A percentile compares a stretch with the other conserved stretches of the same genome.
phyloP scores from a whole-genome alignment of 2,797 vertebrate species.

The Hylomyscus alleni region DNA sequence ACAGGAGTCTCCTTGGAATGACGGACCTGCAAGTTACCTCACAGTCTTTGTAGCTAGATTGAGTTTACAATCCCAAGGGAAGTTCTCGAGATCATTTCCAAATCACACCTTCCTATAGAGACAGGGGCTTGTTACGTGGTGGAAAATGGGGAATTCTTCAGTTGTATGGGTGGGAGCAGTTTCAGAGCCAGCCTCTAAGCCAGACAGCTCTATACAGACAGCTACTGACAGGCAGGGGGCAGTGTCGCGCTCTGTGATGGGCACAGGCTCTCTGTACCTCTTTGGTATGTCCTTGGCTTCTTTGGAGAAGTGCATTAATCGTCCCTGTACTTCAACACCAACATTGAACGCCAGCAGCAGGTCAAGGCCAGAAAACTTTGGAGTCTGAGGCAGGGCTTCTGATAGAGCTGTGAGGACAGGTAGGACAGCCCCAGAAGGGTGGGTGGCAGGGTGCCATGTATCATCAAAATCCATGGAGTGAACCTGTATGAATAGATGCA shows the following conservation, averaged over 20 bases:
- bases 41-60: not conserved
- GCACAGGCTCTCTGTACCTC: constrained; percentile 88
- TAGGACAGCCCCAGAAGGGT: constrained; percentile 95
- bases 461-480: constrained; percentile 99
- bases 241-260: not conserved
- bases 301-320: constrained; percentile 93
- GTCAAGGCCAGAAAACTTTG: constrained; percentile 92
- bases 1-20: not conserved
- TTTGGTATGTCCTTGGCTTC: constrained; percentile 96
- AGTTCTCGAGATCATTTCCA: constrained; percentile 3
- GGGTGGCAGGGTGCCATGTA: constrained; percentile 98
- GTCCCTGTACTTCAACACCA: constrained; percentile 96
- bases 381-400: constrained; percentile 89
- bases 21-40: not conserved
- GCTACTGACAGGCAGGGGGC: not conserved
- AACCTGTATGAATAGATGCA: constrained; percentile 87
- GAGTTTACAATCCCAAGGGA: not conserved
- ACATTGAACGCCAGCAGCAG: constrained; percentile 96
- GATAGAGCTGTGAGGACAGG: constrained; percentile 93
- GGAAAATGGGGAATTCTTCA: not conserved
- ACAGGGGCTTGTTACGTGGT: not conserved
- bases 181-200: not conserved
- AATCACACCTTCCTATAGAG: not conserved
- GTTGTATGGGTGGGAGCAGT: not conserved
- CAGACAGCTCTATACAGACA: not conserved